phyloP scores from a whole-genome alignment of 2,888 invertebrate genomes.

The Abrostola triplasia region DNA sequence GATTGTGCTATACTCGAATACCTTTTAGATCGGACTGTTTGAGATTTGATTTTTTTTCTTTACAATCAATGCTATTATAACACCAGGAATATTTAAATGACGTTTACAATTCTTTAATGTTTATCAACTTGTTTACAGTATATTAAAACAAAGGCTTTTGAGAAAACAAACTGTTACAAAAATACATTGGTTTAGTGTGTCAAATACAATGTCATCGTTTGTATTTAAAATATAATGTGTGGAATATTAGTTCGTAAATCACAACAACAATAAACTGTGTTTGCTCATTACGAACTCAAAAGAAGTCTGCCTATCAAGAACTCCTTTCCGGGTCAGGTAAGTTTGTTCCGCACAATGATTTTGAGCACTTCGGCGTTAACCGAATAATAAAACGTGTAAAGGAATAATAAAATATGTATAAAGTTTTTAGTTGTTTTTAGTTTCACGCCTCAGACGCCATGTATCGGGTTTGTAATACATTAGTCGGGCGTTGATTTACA shows the following conservation, averaged over 20 bases:
- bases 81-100: no score
- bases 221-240: slow-evolving; percentile 15
- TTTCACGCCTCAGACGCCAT: slow-evolving; percentile 67
- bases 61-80: slow-evolving; percentile 2
- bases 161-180: neutral
- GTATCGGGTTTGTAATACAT: slow-evolving; percentile 83
- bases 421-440: slow-evolving; percentile 64
- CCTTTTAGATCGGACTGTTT: slow-evolving; percentile 62
- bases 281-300: slow-evolving; percentile 58
- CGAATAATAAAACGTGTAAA: slow-evolving; percentile 51
- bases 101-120: no score
- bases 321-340: slow-evolving; percentile 70
- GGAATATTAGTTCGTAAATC: slow-evolving; percentile 10
- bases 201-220: slow-evolving; percentile 5
- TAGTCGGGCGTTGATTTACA: slow-evolving; percentile 86
- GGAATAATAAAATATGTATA: slow-evolving; percentile 61
- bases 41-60: slow-evolving; percentile 48
- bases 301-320: slow-evolving; percentile 63
- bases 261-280: slow-evolving; percentile 43
- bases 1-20: slow-evolving; percentile 66
- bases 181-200: neutral
- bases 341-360: slow-evolving; percentile 66
- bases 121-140: no score
- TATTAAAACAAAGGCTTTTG: no score
- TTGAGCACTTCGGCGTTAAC: slow-evolving; percentile 58